phyloP scores from a whole-genome alignment of 1,140 invertebrate genomes.

The Gonatopus flavifemur region DNA sequence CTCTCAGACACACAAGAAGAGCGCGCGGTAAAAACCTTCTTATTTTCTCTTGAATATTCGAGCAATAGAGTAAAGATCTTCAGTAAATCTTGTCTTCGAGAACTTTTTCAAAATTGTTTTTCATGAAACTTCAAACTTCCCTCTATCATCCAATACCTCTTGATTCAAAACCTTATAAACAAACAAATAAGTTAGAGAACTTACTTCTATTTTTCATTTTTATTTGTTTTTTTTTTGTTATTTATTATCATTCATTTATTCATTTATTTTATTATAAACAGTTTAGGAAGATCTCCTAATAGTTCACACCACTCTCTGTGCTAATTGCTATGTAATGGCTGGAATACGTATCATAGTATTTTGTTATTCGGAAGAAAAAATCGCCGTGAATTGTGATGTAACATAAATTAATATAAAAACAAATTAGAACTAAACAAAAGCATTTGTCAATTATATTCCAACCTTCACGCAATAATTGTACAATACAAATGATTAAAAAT shows the following conservation, averaged over 20 bases:
- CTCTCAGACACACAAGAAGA: too few species aligned
- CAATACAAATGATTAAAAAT: constrained; percentile 34
- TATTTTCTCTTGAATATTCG: constrained; percentile 49
- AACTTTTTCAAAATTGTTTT: constrained; percentile 54
- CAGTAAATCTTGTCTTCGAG: constrained; percentile 53
- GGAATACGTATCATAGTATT: too few species aligned
- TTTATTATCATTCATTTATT: constrained; percentile 13
- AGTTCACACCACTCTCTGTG: constrained; percentile 13
- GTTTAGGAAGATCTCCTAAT: constrained; percentile 26
- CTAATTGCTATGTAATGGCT: constrained; percentile 15
- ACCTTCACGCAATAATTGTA: constrained; percentile 50
- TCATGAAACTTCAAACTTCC: constrained; percentile 60
- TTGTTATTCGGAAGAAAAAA: too few species aligned
- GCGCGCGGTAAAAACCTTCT: constrained; percentile 55
- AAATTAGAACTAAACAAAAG: too few species aligned
- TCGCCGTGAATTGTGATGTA: too few species aligned
- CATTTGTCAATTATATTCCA: constrained; percentile 50
- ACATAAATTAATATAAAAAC: constrained; percentile 24
- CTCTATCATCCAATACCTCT: constrained; percentile 62
- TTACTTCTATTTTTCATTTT: constrained; percentile 40
- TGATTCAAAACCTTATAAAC: constrained; percentile 62
- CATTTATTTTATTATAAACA: constrained; percentile 24
- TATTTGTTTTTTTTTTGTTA: constrained; percentile 12
- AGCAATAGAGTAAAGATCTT: constrained; percentile 51
- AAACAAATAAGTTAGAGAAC: constrained; percentile 60